Percentiles rank a stretch among this genome's conserved stretches.
Conservation (phyloP, 2,888 invertebrate genomes). For the Gnatocerus cornutus region DNA sequence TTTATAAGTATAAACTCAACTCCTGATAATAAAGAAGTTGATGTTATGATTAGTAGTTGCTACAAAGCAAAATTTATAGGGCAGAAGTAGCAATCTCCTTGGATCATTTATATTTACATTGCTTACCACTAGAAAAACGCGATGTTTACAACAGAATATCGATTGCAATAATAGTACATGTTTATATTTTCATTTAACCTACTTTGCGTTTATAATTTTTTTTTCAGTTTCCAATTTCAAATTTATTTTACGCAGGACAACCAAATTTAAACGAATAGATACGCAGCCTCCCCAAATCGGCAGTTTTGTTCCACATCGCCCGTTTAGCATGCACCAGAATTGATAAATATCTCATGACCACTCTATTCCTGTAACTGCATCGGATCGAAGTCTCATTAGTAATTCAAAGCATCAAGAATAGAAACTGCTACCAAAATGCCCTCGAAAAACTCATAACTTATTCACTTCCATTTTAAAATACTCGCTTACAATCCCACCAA, state of each 20-base stretch:
- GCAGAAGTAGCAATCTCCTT: too few species aligned
- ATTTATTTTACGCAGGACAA: background rate
- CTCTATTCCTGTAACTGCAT: slow-evolving; percentile 7
- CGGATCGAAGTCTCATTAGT: slow-evolving; percentile 18
- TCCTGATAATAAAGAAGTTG: too few species aligned
- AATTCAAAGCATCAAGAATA: slow-evolving; percentile 19
- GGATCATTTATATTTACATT: too few species aligned
- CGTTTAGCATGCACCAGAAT: slow-evolving; percentile 2
- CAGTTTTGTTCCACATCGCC: background rate
- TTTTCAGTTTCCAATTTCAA: background rate
- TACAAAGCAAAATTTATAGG: too few species aligned
- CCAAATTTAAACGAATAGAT: too few species aligned
- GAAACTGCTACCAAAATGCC: slow-evolving; percentile 16
- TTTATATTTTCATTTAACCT: slow-evolving; percentile 1
- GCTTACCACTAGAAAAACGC: background rate
- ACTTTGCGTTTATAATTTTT: background rate
- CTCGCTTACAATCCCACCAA: slow-evolving; percentile 8
- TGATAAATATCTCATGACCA: background rate
- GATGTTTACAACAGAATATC: background rate
- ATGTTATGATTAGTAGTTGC: too few species aligned
- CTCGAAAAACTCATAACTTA: slow-evolving; percentile 13
- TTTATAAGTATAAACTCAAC: too few species aligned
- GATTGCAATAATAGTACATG: background rate
- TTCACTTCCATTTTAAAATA: slow-evolving; percentile 22
- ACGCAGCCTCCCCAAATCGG: background rate